A percentile compares a stretch with the other conserved stretches of the same genome.
These are phyloP conservation scores for Drosophila subquinaria DNA, from an alignment of 2,888 invertebrate genomes.

Conservation along the genomic window DNA sequence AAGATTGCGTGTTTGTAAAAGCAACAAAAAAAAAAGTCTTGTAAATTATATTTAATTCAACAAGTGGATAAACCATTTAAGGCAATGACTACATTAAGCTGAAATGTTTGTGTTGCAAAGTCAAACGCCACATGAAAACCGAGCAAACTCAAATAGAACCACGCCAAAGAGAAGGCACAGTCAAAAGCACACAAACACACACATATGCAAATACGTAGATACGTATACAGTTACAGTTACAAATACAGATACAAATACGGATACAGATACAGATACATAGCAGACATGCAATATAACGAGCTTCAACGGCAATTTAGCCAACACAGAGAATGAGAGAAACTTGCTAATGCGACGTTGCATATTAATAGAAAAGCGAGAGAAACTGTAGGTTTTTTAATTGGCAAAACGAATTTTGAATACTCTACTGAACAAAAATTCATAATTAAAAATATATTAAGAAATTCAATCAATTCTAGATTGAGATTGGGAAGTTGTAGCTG, in stretches of 20 bases:
- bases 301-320: constrained; percentile 44
- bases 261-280: background rate
- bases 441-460: background rate
- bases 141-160: constrained; percentile 51
- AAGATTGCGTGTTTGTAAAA: constrained; percentile 41
- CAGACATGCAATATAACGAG: constrained; percentile 55
- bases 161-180: constrained; percentile 6
- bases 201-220: constrained; percentile 5
- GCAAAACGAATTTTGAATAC: constrained; percentile 19
- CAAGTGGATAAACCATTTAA: constrained; percentile 65
- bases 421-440: constrained; percentile 7
- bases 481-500: too few relatives aligned
- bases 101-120: constrained; percentile 38
- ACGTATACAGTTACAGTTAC: background rate
- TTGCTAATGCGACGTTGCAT: constrained; percentile 55
- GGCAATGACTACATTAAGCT: constrained; percentile 50
- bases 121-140: constrained; percentile 52
- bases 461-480: too few relatives aligned
- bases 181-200: constrained; percentile 1
- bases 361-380: constrained; percentile 44
- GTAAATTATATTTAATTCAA: constrained; percentile 65
- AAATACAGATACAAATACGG: background rate
- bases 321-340: constrained; percentile 11
- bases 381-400: constrained; percentile 23
- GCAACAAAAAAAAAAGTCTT: constrained; percentile 20